Conservation (phyloP, 2,113 vertebrate genomes). For the Dermatemys mawii region DNA sequence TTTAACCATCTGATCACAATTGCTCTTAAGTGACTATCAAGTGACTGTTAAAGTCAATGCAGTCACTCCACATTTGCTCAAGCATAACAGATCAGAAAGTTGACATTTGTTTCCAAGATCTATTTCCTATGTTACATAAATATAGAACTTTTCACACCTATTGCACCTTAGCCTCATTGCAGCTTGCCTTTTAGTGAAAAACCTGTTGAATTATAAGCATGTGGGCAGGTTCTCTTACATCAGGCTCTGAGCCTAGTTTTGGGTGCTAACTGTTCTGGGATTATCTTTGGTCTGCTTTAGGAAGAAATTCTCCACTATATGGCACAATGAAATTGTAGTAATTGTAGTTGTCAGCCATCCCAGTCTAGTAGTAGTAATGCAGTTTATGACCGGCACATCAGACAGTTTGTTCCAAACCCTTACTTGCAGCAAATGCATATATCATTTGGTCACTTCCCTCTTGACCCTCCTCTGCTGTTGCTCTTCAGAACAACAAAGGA, state of each 20-base stretch:
- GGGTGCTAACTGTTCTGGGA: not conserved
- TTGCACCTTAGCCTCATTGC: not conserved
- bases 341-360: not conserved
- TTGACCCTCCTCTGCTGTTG: not conserved
- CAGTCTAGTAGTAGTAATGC: not conserved
- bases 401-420: not conserved
- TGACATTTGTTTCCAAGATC: no score
- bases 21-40: no score
- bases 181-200: not conserved
- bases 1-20: no score
- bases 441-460: not conserved
- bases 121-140: not conserved
- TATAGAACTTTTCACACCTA: not conserved
- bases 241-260: not conserved
- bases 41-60: no score
- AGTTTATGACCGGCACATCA: not conserved
- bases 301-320: not conserved
- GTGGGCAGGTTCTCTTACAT: not conserved
- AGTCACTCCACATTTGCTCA: no score
- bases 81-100: no score
- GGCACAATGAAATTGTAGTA: not conserved
- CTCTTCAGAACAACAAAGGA: not conserved
- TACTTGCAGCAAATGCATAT: not conserved
- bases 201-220: not conserved
- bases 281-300: not conserved